phyloP scores from a whole-genome alignment of 2,113 vertebrate species.

The Garra rufa region DNA sequence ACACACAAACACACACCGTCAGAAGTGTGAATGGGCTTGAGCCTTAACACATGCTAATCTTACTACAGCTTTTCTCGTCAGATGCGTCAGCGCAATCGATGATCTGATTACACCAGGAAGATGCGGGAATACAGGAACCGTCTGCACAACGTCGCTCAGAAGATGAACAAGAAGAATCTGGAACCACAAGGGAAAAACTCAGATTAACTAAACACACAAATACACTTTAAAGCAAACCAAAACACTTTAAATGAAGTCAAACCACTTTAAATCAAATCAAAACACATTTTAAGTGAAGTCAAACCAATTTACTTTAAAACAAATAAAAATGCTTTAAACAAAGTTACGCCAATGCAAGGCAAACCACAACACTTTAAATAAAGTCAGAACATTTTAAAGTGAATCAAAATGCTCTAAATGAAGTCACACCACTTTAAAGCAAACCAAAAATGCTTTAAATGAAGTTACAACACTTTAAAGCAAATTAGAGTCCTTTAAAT shows the following conservation, averaged over 20 bases:
- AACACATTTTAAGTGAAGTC: too few relatives aligned
- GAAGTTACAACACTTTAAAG: too few relatives aligned
- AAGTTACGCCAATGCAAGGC: too few relatives aligned
- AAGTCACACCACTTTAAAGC: too few relatives aligned
- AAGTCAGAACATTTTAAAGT: too few relatives aligned
- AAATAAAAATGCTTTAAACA: too few relatives aligned
- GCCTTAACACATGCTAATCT: slow-evolving; percentile 59
- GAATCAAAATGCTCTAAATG: too few relatives aligned
- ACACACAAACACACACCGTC: background rate
- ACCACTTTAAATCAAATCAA: background rate
- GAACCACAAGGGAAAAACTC: background rate
- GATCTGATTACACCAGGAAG: slow-evolving; percentile 85
- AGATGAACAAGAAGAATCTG: slow-evolving; percentile 77
- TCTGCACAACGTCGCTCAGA: slow-evolving; percentile 82
- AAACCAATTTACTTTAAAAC: background rate
- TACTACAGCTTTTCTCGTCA: slow-evolving; percentile 86
- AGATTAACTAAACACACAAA: background rate
- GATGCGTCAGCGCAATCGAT: slow-evolving; percentile 86
- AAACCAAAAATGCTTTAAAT: too few relatives aligned
- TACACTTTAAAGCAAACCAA: background rate
- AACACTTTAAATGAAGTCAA: background rate
- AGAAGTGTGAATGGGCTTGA: background rate
- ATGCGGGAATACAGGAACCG: slow-evolving; percentile 79
- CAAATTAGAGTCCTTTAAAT: background rate
- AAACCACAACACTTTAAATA: too few relatives aligned